Evolutionary conservation across 1,140 invertebrate species (phyloP).

Genomic region (Pseudobourletiella spinata): DNA sequence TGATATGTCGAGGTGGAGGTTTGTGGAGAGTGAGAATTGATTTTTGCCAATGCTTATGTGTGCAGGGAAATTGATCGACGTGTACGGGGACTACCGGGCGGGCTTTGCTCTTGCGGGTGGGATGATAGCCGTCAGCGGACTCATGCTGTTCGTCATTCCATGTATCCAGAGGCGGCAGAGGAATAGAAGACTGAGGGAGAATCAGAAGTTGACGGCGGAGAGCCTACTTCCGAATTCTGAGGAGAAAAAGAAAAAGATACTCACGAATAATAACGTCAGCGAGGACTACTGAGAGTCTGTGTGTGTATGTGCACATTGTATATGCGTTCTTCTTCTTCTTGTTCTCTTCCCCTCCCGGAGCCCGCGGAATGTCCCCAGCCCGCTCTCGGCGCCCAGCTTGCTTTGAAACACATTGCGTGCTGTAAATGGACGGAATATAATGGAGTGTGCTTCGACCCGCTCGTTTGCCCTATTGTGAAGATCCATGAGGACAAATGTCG

Average conservation of each 20-base stretch:
- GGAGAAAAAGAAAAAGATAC: too few species aligned
- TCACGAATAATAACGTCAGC: neutral
- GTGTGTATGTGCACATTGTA: neutral
- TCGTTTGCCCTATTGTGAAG: neutral
- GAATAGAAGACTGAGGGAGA: neutral
- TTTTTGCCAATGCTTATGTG: too few species aligned
- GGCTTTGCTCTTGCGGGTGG: constrained; percentile 73
- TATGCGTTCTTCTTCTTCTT: neutral
- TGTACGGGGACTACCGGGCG: constrained; percentile 63
- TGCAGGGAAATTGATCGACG: constrained; percentile 71
- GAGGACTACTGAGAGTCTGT: neutral
- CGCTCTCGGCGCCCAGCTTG: too few species aligned
- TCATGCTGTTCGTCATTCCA: constrained; percentile 81
- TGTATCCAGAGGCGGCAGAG: constrained; percentile 36
- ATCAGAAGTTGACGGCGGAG: neutral
- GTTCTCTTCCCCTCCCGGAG: too few species aligned
- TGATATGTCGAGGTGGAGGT: too few species aligned
- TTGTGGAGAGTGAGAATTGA: too few species aligned
- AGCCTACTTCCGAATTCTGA: neutral
- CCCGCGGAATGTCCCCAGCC: too few species aligned
- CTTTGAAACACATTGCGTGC: neutral
- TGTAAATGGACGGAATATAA: neutral
- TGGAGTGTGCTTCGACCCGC: neutral
- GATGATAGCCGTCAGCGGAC: constrained; percentile 73
- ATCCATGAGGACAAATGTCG: too few species aligned